Base-by-base conservation (phyloP, 2,113 vertebrate genomes). In the Camelus dromedarius region DNA sequence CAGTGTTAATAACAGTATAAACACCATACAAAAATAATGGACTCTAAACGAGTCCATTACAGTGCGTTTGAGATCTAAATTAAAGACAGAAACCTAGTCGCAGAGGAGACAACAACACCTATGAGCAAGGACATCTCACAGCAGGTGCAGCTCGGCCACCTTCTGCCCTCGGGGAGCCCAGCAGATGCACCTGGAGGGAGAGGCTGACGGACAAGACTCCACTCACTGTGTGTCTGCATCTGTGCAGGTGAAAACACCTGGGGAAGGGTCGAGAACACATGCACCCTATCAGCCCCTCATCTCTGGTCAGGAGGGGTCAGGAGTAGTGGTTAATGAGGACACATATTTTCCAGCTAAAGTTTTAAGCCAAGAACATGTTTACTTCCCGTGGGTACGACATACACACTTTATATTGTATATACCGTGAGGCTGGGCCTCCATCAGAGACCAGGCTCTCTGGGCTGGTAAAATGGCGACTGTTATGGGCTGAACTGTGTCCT, bases 61-160 rank as follows among this genome's bases (percentile, higher is more conserved):
- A n/a, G n/a, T 66, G 76, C 76, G 19, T 16, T 73, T 62, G n/a
- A 54, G 13, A 46, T 72, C 54, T 92, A 89, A 87, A 77, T 62
- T 64, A 89, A 32, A 94, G 69, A 75, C 22, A 91, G 58, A 77
- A 76, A 32, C 69, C 38, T 69, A 54, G 13, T 42, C 0, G 1
- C 2, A 7, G 82, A 84, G 22, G 19, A 86, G 18, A 70, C 32
- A 42, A 70, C 32, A 42, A 35, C 20, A 90, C 48, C 54, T 20
- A n/a, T 20, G 54, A 67, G 32, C 6, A 58, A 1, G 28, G 22
- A 69, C 52, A 76, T 58, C 32, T 35, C 62, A 62, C 10, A n/a
- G 14, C 13, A 11, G 24, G 19, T 7, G 13, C 10, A 14, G 56
- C 60, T 38, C 9, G 2, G 82, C 30, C 22, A 52, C 2, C 6